phyloP scores from a whole-genome alignment of 2,888 invertebrate species.

The Pharmacophagus antenor region DNA sequence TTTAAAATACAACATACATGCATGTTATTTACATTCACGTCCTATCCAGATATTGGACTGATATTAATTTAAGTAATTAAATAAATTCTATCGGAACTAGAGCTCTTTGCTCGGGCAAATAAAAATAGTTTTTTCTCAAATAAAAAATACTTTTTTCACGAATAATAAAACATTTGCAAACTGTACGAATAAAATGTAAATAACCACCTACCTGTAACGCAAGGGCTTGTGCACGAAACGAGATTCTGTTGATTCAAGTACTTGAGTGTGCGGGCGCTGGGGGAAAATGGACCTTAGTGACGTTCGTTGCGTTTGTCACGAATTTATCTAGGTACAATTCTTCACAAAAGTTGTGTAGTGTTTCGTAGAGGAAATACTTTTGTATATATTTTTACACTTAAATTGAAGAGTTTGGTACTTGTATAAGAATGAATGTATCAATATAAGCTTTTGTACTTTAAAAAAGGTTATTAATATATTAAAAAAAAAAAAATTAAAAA shows the following conservation, averaged over 20 bases:
- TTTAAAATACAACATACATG: background rate
- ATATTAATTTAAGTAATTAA: background rate
- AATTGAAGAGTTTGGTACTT: too few species aligned
- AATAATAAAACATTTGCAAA: background rate
- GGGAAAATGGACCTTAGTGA: background rate
- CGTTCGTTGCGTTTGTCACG: background rate
- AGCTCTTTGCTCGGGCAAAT: background rate
- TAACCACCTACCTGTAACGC: background rate
- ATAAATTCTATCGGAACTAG: background rate
- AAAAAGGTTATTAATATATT: too few species aligned
- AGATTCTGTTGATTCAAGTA: constrained; percentile 3
- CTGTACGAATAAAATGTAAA: constrained; percentile 16
- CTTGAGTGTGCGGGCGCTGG: background rate
- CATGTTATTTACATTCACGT: background rate
- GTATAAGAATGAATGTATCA: too few species aligned
- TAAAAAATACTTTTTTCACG: background rate
- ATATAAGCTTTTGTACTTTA: too few species aligned
- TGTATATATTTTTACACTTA: too few species aligned
- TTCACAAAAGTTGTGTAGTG: too few species aligned
- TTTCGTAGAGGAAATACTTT: too few species aligned
- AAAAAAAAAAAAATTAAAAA: too few species aligned
- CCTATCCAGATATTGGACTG: background rate
- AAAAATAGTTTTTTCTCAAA: too few species aligned
- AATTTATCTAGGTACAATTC: background rate
- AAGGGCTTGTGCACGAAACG: background rate